These are phyloP conservation scores for Ferdinandea cuprea DNA, from an alignment of 2,888 invertebrate species.

Conservation along the genomic window DNA sequence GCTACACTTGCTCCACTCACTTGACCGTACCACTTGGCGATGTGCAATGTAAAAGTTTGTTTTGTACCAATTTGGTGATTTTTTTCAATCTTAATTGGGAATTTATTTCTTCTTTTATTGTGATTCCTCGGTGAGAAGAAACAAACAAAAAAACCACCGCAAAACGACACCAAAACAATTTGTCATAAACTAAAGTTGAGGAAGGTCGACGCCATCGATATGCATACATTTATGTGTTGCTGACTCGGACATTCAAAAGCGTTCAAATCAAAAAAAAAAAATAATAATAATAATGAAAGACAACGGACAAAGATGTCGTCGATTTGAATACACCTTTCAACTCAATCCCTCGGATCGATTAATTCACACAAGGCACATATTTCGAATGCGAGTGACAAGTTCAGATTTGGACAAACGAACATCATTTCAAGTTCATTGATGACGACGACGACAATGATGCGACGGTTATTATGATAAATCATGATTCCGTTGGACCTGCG, in stretches of 20 bases:
- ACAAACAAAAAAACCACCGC: conserved; percentile 15
- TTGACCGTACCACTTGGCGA: conserved; percentile 33
- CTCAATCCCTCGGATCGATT: conserved; percentile 32
- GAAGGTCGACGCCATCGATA: conserved; percentile 68
- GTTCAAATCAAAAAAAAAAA: conserved; percentile 17
- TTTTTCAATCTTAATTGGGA: conserved; percentile 38
- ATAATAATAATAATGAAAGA: conserved; percentile 14
- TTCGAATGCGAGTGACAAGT: conserved; percentile 56
- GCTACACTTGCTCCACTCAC: conserved; percentile 47
- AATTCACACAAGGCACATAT: conserved; percentile 49
- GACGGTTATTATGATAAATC: conserved; percentile 49
- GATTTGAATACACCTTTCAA: conserved; percentile 33
- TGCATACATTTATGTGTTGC: conserved; percentile 22
- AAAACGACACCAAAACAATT: conserved; percentile 64
- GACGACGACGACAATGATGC: conserved; percentile 10
- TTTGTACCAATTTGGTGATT: conserved; percentile 21
- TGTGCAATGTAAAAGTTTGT: conserved; percentile 13
- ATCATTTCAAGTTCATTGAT: conserved; percentile 57
- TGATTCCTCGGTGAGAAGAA: conserved; percentile 1
- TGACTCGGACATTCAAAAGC: conserved; percentile 4
- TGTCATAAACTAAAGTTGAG: conserved; percentile 73
- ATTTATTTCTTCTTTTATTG: conserved; percentile 19
- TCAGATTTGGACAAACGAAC: conserved; percentile 38
- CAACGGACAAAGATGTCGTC: neutral
- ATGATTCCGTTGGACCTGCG: conserved; percentile 52